These are phyloP conservation scores for Mesocricetus auratus DNA, from an alignment of 2,113 vertebrate genomes.

Conservation along the genomic window DNA sequence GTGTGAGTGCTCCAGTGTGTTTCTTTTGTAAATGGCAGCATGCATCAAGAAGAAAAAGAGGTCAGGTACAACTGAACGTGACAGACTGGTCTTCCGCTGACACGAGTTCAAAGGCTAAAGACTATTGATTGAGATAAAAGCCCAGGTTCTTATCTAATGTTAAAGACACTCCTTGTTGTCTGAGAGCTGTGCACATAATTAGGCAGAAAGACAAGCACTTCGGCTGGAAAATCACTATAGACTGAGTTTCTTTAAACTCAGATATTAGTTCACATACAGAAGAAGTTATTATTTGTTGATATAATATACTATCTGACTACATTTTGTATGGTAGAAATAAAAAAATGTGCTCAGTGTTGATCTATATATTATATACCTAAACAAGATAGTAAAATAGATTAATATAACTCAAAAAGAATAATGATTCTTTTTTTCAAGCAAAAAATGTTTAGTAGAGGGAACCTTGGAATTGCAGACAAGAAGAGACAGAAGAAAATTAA, in stretches of 20 bases:
- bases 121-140: constrained; percentile 94
- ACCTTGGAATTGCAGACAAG: constrained; percentile 74
- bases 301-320: constrained; percentile 84
- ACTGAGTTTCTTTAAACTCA: constrained; percentile 87
- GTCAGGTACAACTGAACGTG: constrained; percentile 89
- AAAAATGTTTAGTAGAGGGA: constrained; percentile 63
- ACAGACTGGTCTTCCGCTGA: constrained; percentile 88
- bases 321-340: constrained; percentile 84
- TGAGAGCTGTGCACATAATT: constrained; percentile 89
- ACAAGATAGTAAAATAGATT: constrained; percentile 85
- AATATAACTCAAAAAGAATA: constrained; percentile 76
- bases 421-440: constrained; percentile 73
- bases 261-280: constrained; percentile 89
- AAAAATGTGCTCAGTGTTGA: constrained; percentile 77
- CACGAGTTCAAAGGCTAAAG: constrained; percentile 92
- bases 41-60: constrained; percentile 88
- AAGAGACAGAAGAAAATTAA: constrained; percentile 74
- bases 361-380: constrained; percentile 81
- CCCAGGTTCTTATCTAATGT: constrained; percentile 90
- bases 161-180: constrained; percentile 90
- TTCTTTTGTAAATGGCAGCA: constrained; percentile 86
- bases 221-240: constrained; percentile 87
- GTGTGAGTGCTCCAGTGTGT: constrained; percentile 80
- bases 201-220: constrained; percentile 86
- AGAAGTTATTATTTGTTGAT: constrained; percentile 86